Conservation (phyloP, 1,140 invertebrate species). For the Camponotus floridanus region DNA sequence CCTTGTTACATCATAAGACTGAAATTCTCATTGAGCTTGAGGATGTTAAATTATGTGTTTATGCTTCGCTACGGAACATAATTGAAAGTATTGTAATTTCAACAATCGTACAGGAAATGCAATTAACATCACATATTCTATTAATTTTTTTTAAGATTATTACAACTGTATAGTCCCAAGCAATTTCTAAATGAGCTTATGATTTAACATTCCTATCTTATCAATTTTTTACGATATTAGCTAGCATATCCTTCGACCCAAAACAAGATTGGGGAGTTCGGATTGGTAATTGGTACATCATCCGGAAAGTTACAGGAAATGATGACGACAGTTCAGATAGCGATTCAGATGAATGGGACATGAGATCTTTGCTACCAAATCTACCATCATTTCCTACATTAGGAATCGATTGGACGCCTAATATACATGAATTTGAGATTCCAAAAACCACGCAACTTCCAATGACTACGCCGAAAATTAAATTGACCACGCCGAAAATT, state of each 20-base stretch:
- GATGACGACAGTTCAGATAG: background rate
- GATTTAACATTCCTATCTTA: background rate
- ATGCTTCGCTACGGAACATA: conserved; percentile 40
- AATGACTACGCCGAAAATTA: background rate
- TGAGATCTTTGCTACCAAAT: background rate
- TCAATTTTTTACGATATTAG: conserved; percentile 66
- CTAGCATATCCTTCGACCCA: conserved; percentile 73
- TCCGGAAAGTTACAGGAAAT: conserved; percentile 66
- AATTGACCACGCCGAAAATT: conserved; percentile 9
- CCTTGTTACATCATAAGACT: background rate
- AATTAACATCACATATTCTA: conserved; percentile 21
- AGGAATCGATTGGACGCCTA: conserved; percentile 8
- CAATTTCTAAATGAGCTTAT: background rate
- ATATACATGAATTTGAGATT: background rate
- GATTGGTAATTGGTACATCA: conserved; percentile 80
- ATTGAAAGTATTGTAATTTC: conserved; percentile 29
- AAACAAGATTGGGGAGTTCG: conserved; percentile 79
- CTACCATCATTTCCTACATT: background rate
- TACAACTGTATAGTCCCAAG: background rate
- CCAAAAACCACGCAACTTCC: background rate
- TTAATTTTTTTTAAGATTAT: background rate
- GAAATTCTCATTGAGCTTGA: background rate
- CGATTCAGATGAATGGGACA: conserved; percentile 41
- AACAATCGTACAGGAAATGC: background rate
- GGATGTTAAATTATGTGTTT: conserved; percentile 38